A percentile compares a stretch with the other conserved stretches of the same genome.
phyloP scores from a whole-genome alignment of 2,797 vertebrate genomes.

The Leucoraja ocellata region DNA sequence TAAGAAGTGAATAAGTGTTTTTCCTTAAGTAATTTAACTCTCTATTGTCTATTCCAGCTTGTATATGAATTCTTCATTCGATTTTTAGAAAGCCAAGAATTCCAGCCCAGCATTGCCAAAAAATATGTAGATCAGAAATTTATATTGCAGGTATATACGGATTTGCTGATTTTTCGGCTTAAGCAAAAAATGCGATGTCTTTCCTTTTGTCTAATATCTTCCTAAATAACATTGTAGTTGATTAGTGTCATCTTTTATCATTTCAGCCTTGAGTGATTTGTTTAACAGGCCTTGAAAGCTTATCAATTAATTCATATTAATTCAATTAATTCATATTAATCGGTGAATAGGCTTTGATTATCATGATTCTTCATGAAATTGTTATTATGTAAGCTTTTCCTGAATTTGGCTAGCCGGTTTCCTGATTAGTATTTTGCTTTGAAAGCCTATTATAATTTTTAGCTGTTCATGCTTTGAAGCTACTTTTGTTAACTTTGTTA shows the following conservation, averaged over 20 bases:
- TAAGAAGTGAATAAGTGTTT: neutral
- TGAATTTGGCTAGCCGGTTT: too few species aligned
- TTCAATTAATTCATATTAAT: neutral
- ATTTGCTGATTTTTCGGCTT: neutral
- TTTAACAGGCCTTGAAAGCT: neutral
- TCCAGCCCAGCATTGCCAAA: slow-evolving; percentile 99
- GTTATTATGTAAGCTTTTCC: too few species aligned
- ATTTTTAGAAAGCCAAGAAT: slow-evolving; percentile 99
- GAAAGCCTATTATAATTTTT: too few species aligned
- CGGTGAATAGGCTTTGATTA: neutral
- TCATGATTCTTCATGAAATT: neutral
- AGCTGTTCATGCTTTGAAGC: neutral
- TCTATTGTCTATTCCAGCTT: slow-evolving; percentile 64
- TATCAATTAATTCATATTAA: neutral
- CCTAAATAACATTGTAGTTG: neutral
- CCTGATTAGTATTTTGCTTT: too few species aligned
- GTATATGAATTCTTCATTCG: slow-evolving; percentile 99
- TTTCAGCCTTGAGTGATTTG: neutral
- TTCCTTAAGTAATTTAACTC: neutral
- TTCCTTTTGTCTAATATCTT: neutral
- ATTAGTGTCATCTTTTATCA: neutral
- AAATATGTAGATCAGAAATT: slow-evolving; percentile 99
- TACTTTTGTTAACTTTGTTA: neutral
- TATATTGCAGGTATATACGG: slow-evolving; percentile 88
- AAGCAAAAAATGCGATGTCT: neutral